Evolutionary conservation across 2,888 invertebrate species (phyloP).

Genomic region (Alcis repandata): DNA sequence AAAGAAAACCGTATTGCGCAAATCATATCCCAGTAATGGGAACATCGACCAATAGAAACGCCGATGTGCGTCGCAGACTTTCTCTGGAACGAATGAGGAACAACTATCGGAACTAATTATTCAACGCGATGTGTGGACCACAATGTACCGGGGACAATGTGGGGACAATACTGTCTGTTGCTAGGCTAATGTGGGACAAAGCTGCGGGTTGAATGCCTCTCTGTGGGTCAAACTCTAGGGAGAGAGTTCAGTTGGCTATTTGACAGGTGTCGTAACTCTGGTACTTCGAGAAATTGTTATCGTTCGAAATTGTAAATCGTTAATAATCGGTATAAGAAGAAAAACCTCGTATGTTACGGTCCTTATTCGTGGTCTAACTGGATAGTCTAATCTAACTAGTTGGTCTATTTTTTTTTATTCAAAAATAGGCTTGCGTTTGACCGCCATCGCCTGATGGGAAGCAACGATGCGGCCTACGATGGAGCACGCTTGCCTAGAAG

Average conservation of each 20-base stretch:
- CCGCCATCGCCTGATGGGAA: too few species aligned
- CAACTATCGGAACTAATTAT: slow-evolving; percentile 74
- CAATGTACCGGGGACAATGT: slow-evolving; percentile 54
- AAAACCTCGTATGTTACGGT: too few species aligned
- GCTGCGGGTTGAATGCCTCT: slow-evolving; percentile 31
- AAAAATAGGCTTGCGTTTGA: too few species aligned
- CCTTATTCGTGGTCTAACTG: too few species aligned
- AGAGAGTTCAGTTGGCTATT: slow-evolving; percentile 33
- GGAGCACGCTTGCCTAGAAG: too few species aligned
- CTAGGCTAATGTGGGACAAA: slow-evolving; percentile 28
- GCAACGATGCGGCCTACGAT: too few species aligned
- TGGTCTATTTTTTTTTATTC: too few species aligned
- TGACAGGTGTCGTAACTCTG: slow-evolving; percentile 13
- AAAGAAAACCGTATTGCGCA: slow-evolving; percentile 42
- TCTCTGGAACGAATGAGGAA: slow-evolving; percentile 75
- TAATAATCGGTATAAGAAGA: too few species aligned
- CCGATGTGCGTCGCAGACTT: slow-evolving; percentile 58
- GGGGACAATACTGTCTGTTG: slow-evolving; percentile 42
- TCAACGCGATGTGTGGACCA: slow-evolving; percentile 63
- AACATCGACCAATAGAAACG: slow-evolving; percentile 48
- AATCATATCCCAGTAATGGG: slow-evolving; percentile 43
- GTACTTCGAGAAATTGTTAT: not conserved
- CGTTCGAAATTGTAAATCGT: too few species aligned
- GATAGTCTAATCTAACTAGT: too few species aligned
- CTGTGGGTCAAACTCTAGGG: slow-evolving; percentile 30